Evolutionary conservation across 1,140 invertebrate genomes (phyloP), one percentile per base, ranked within the genome.

Genomic region (Macrotrachela quadricornifera): DNA sequence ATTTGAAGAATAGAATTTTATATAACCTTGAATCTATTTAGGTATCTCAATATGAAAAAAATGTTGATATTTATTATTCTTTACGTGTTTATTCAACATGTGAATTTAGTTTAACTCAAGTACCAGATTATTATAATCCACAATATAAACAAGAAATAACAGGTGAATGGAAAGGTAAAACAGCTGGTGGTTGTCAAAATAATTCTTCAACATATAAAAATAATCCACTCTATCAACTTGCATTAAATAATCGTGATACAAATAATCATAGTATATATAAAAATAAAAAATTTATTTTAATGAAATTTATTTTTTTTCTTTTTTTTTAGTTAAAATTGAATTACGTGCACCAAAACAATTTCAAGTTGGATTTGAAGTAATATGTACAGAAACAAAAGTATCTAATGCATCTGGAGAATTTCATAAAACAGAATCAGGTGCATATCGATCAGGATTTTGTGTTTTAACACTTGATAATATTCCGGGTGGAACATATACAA

Each of bases 11-110:
- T n/a, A n/a, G n/a, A n/a, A n/a, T n/a, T n/a, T n/a, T n/a, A n/a
- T 37, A 46, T 42, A 70, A 72, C 39, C 77, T 74, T 56, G 65
- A 40, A 38, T 36, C n/a, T 16, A 42, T 37, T 52, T 15, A 38
- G 17, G 9, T 57, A 66, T 90, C 87, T 0, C 85, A 95, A 68
- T 94, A 92, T 64, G 86, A 92, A 68, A 95, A 95, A 71, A 82
- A 78, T 45, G 78, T 80, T 50, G 90, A 85, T 1, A 95, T 95
- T 63, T 80, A 81, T 70, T 96, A 91, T 64, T 90, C 87, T 1
- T 69, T 96, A 17, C 71, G 87, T 11, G 82, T 81, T 6, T 95
- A 87, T 67, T 78, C 80, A 1, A 85, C 84, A 0, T 81, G 79
- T 63, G 79, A 82, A 10, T 88, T 94, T 64, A 71, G 67, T 0